Conservation (phyloP, 2,888 invertebrate species). For the Cylindroiulus punctatus region DNA sequence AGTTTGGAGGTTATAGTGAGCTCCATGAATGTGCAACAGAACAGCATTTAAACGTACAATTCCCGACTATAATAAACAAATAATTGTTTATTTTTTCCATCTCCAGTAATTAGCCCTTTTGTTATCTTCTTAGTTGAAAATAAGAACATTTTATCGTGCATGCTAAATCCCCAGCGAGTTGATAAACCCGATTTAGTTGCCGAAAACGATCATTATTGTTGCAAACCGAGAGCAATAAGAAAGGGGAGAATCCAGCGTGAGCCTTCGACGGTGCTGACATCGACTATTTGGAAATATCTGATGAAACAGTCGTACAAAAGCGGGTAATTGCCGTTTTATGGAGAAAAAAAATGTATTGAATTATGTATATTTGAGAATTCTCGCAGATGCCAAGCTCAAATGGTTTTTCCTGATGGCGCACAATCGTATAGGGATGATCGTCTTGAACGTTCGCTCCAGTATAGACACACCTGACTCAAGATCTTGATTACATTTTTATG, state of each 20-base stretch:
- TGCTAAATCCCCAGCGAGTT: slow-evolving; percentile 11
- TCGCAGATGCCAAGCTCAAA: slow-evolving; percentile 19
- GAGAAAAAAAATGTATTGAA: slow-evolving; percentile 26
- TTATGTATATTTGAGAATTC: slow-evolving; percentile 45
- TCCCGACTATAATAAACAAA: neutral
- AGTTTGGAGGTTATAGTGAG: neutral
- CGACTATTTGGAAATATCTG: slow-evolving; percentile 31
- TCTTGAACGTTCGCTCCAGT: neutral
- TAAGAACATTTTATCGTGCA: slow-evolving; percentile 22
- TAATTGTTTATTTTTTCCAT: slow-evolving; percentile 21
- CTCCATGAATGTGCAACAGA: neutral
- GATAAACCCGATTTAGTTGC: slow-evolving; percentile 23
- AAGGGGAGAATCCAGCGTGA: neutral
- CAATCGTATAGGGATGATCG: neutral
- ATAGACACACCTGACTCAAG: neutral
- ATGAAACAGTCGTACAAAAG: slow-evolving; percentile 13
- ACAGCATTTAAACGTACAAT: neutral
- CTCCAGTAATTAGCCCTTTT: slow-evolving; percentile 29
- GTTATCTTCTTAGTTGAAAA: slow-evolving; percentile 39
- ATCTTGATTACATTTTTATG: slow-evolving; percentile 43
- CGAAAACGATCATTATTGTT: slow-evolving; percentile 43
- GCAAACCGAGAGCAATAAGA: neutral
- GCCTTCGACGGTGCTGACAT: slow-evolving; percentile 15
- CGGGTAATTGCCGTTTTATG: slow-evolving; percentile 25
- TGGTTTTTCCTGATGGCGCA: neutral